A percentile compares a stretch with the other conserved stretches of the same genome.
These are phyloP conservation scores for Lagorchestes hirsutus DNA, from an alignment of 2,797 vertebrate genomes.

Conservation along the genomic window DNA sequence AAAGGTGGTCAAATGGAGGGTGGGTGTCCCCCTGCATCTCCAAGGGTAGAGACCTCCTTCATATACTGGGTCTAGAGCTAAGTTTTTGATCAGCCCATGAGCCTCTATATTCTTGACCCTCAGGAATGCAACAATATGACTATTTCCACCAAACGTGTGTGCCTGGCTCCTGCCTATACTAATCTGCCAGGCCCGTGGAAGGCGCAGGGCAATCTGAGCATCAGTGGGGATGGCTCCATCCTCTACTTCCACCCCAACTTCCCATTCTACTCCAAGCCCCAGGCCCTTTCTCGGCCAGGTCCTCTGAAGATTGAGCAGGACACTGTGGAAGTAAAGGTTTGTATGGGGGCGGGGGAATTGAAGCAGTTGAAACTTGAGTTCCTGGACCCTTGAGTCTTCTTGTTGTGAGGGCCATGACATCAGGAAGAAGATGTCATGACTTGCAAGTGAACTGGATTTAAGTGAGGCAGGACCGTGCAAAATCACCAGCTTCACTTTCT, in stretches of 20 bases:
- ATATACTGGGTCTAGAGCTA: neutral
- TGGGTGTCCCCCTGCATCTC: neutral
- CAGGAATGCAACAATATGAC: neutral
- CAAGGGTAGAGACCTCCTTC: neutral
- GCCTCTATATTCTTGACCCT: neutral
- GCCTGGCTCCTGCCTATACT: constrained; percentile 87
- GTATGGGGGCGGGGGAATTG: constrained; percentile 16
- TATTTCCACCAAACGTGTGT: constrained; percentile 85
- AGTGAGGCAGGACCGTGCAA: too few relatives aligned
- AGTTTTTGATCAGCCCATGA: neutral
- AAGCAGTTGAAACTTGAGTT: fast-evolving
- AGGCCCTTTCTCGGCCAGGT: constrained; percentile 76
- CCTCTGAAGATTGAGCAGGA: constrained; percentile 89
- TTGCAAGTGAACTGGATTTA: too few relatives aligned
- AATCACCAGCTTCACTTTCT: too few relatives aligned
- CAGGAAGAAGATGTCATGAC: too few relatives aligned
- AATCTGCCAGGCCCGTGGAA: constrained; percentile 84
- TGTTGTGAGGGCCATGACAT: neutral
- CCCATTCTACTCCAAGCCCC: constrained; percentile 89
- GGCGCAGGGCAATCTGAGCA: constrained; percentile 87
- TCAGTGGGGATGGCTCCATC: constrained; percentile 89
- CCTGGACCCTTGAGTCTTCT: neutral
- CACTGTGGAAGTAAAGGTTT: constrained; percentile 91
- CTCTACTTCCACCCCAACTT: constrained; percentile 87
- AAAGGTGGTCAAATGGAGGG: neutral